Conservation (phyloP, 1,140 invertebrate genomes). For the Zaprionus davidi region DNA sequence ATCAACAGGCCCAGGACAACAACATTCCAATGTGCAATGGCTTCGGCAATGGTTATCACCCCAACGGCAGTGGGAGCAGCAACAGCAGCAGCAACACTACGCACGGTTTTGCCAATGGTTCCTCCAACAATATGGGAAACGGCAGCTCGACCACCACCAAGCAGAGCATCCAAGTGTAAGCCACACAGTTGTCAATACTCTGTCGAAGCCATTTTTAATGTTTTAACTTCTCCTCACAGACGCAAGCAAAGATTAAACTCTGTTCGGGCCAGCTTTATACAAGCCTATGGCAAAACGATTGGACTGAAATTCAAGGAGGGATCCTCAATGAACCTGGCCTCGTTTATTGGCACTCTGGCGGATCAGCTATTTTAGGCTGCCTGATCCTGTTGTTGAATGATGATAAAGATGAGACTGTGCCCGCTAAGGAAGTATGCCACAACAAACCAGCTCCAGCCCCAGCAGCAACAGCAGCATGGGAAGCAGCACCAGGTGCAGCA, state of each 20-base stretch:
- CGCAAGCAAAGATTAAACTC: constrained; percentile 86
- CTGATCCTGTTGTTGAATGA: too few species aligned
- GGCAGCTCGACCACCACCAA: constrained; percentile 51
- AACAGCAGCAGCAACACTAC: constrained; percentile 85
- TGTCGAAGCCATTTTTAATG: neutral
- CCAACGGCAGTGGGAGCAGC: constrained; percentile 84
- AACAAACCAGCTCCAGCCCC: neutral
- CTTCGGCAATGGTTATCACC: constrained; percentile 84
- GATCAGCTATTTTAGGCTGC: constrained; percentile 67
- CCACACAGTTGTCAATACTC: neutral
- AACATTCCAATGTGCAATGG: constrained; percentile 83
- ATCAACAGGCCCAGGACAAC: constrained; percentile 67
- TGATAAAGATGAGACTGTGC: neutral
- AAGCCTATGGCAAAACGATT: constrained; percentile 82
- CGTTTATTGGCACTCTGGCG: constrained; percentile 77
- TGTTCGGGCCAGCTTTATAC: constrained; percentile 80
- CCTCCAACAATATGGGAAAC: constrained; percentile 58
- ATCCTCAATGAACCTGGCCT: constrained; percentile 73
- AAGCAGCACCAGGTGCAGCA: neutral
- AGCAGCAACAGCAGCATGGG: constrained; percentile 7
- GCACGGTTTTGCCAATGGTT: constrained; percentile 84
- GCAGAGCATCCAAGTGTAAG: constrained; percentile 68
- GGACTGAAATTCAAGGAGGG: constrained; percentile 84
- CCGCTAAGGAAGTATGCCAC: constrained; percentile 35
- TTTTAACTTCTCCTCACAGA: constrained; percentile 54